These are phyloP conservation scores for Notodromas monacha DNA, from an alignment of 2,888 invertebrate species.

Conservation along the genomic window DNA sequence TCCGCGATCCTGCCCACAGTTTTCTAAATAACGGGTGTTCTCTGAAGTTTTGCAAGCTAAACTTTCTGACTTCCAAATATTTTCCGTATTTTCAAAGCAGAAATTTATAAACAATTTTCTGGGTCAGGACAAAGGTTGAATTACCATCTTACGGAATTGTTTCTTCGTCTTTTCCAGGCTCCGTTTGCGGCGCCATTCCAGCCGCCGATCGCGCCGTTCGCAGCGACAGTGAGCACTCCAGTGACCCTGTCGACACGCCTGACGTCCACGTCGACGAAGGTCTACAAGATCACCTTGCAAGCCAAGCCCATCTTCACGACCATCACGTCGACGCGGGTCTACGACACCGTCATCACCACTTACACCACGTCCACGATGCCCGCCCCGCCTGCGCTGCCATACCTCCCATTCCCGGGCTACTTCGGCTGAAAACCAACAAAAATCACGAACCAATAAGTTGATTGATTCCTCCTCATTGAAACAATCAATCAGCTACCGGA, in stretches of 20 bases:
- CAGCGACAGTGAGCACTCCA: constrained; percentile 27
- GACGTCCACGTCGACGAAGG: constrained; percentile 41
- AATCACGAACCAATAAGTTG: too few species aligned
- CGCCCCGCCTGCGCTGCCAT: constrained; percentile 33
- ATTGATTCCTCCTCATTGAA: too few species aligned
- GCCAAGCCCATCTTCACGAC: constrained; percentile 63
- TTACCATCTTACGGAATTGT: too few species aligned
- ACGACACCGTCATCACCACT: constrained; percentile 7
- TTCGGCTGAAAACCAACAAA: constrained; percentile 9
- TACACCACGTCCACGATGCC: constrained; percentile 7
- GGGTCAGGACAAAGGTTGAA: too few species aligned
- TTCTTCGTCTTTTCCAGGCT: too few species aligned
- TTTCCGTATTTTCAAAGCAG: too few species aligned
- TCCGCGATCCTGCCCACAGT: too few species aligned
- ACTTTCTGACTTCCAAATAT: too few species aligned
- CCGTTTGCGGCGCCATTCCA: constrained; percentile 19
- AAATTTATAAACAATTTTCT: too few species aligned
- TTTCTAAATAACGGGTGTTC: too few species aligned
- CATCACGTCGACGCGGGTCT: constrained; percentile 37
- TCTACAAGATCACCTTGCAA: constrained; percentile 57
- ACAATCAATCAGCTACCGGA: too few species aligned
- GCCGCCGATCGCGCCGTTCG: neutral
- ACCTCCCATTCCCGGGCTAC: constrained; percentile 17
- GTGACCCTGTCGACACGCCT: constrained; percentile 43
- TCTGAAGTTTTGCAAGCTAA: too few species aligned